Evolutionary conservation across 2,113 vertebrate species (phyloP), one percentile per base, ranked within the genome.

Genomic region (Myrmecophaga tridactyla): DNA sequence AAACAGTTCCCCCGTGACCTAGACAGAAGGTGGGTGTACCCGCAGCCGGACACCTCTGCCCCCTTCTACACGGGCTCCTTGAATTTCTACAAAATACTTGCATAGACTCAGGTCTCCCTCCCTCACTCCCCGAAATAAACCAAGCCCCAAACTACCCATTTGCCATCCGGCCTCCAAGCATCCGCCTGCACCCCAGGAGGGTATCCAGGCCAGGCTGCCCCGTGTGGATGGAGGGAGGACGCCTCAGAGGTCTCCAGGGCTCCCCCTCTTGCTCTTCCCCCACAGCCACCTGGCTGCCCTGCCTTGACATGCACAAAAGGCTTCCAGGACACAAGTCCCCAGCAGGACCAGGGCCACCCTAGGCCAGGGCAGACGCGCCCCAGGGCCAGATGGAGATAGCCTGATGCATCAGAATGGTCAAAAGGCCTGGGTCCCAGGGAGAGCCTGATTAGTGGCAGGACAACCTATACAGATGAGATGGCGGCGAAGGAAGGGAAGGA

Each of bases 21-120:
- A 69, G 95, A 96, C 86, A 94, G 94, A 65, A 95, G 94, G 80
- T 60, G 15, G 51, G 94, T 93, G 94, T 80, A 75, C 88, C 96
- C 97, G 97, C 95, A 85, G 95, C 83, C 51, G n/a, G 13, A 8
- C 96, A 88, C 62, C 80, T 65, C 95, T 91, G 94, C 80, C 92
- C 48, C 94, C 92, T 29, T 80, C 92, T 62, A 94, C 21, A 83
- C 0, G 0, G 14, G 72, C 1, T 51, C 63, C 62, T 70, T 5
- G 17, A 31, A 7, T 36, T 94, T 93, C 93, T 94, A 87, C 27
- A 96, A 90, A 27, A n/a, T 81, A 83, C 65, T 72, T 69, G 62
- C 39, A 46, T 20, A 90, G 69, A 76, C 34, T 80, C 73, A 77
- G n/a, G 43, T 82, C 6, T 39, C 48, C 27, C 39, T 82, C n/a